Evolutionary conservation across 2,113 vertebrate genomes (phyloP).

Genomic region (Toxostoma redivivum): DNA sequence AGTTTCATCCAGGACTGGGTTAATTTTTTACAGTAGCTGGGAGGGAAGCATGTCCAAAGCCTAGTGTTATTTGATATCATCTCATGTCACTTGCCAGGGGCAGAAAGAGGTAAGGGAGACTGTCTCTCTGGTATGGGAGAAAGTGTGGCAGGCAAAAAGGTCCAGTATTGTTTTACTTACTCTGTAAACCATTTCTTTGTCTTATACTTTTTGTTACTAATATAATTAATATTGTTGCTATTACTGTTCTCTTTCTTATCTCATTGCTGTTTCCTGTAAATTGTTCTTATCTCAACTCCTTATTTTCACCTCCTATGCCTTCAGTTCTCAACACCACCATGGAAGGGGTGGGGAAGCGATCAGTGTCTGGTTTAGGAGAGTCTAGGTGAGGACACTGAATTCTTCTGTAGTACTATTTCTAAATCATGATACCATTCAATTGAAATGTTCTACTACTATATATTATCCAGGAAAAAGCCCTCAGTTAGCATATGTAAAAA

Average conservation of each 20-base stretch:
- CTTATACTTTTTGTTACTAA: neutral
- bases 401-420: neutral
- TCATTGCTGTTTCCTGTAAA: neutral
- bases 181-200: neutral
- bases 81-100: neutral
- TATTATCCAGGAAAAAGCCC: neutral
- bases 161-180: neutral
- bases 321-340: neutral
- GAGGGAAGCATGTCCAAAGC: neutral
- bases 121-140: neutral
- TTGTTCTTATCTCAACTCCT: neutral
- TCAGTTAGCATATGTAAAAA: neutral
- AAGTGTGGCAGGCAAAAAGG: neutral
- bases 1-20: neutral
- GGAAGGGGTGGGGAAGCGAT: rapidly evolving
- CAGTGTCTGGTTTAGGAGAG: neutral
- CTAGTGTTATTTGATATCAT: neutral
- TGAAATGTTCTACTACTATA: neutral
- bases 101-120: neutral
- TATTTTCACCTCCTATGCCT: neutral
- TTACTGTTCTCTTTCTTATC: neutral
- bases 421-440: neutral
- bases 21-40: neutral
- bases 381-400: neutral
- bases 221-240: neutral